These are phyloP conservation scores for Zoanthus solanderi DNA, from an alignment of 92 coral and sea anemone genomes.

Conservation along the genomic window DNA sequence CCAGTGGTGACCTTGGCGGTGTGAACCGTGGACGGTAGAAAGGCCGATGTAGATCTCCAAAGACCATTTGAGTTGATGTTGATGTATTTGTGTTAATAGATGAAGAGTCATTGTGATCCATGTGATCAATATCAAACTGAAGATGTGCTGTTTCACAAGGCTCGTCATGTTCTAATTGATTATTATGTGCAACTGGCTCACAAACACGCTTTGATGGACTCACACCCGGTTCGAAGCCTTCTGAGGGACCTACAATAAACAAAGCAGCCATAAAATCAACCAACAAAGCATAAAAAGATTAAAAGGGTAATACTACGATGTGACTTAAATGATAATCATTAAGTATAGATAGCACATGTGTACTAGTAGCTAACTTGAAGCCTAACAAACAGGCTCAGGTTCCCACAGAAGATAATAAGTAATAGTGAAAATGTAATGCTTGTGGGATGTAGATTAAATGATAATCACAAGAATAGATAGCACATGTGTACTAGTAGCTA, in stretches of 20 bases:
- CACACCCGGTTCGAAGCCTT: slow-evolving; percentile 92
- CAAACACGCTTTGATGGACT: slow-evolving; percentile 93
- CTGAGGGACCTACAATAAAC: slow-evolving; percentile 71
- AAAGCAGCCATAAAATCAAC: neutral
- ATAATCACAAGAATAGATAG: no score
- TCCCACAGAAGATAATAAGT: no score
- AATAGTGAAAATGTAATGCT: no score
- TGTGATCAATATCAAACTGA: slow-evolving; percentile 79
- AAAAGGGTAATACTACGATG: neutral
- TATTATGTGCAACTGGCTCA: slow-evolving; percentile 72
- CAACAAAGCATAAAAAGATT: neutral
- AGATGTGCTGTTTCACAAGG: slow-evolving; percentile 92
- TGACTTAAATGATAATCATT: no score
- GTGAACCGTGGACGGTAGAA: slow-evolving; percentile 89
- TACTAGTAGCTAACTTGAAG: no score
- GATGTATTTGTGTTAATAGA: slow-evolving; percentile 59
- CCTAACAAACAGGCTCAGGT: no score
- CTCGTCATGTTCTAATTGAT: slow-evolving; percentile 70
- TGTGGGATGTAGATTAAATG: no score
- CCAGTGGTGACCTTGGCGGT: slow-evolving; percentile 99
- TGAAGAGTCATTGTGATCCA: slow-evolving; percentile 77
- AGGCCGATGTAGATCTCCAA: slow-evolving; percentile 82
- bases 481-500: no score
- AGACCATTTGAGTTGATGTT: slow-evolving; percentile 79
- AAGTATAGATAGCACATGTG: no score